Evolutionary conservation across 1,140 invertebrate species (phyloP), one percentile per base, ranked within the genome.

Genomic region (Acromyrmex charruanus): DNA sequence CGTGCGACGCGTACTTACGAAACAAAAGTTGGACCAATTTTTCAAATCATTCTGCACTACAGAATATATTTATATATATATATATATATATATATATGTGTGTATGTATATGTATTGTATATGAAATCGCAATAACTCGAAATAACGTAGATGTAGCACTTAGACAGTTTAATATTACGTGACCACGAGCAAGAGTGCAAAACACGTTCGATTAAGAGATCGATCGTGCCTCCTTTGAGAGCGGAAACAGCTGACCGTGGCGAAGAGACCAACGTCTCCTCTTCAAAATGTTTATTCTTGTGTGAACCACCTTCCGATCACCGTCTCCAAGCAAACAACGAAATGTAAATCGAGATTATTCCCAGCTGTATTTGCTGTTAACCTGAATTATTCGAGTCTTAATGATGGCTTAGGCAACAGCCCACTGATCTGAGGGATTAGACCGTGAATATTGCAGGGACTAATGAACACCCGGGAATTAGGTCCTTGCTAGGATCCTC

Each of bases 371-470:
- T 94, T 93, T 91, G 94, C 94, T 93, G 94, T 95, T 95, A 95
- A 95, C 94, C 93, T 95, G 94, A 95, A 95, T 95, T 95, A 95
- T 95, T 95, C 94, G 94, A 95, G 94, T 95, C 94, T 95, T 95
- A 95, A 95, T 95, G 94, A 95, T 94, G 94, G 95, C 94, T 95
- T 95, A 95, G 94, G 93, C 92, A 91, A 90, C 91, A 90, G 91
- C 91, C 93, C 92, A 93, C 94, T 95, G 94, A 95, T 95, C 94
- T 95, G 93, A 93, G 93, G 94, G 95, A 95, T 95, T 95, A 95
- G 92, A 92, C 92, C 92, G 92, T 94, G 94, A 95, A 95, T 95
- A 95, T 95, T 94, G 93, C 92, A 90, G 85, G 89, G 91, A 92
- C 91, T 94, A 94, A 95, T 94, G 93, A 94, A 95, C 93, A 93